A percentile compares a stretch with the other conserved stretches of the same genome.
These are phyloP conservation scores for Thalassophryne amazonica DNA, from an alignment of 2,797 vertebrate genomes.

Conservation along the genomic window DNA sequence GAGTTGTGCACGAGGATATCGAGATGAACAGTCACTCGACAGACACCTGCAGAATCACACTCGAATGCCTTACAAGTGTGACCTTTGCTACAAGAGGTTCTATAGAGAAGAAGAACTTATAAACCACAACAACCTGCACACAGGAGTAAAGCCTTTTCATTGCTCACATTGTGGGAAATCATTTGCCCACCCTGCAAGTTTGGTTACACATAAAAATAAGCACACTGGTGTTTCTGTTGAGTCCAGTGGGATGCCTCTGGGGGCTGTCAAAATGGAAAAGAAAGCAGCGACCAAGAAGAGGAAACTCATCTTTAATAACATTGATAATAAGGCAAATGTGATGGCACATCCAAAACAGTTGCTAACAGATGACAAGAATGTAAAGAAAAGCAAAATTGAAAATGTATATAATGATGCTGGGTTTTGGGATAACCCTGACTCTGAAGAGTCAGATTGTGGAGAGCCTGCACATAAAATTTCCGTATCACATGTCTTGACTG, in stretches of 20 bases:
- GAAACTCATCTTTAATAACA: neutral
- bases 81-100: conserved; percentile 49
- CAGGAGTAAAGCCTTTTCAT: conserved; percentile 15
- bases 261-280: neutral
- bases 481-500: neutral
- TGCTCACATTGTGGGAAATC: conserved; percentile 46
- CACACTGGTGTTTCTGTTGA: neutral
- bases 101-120: neutral
- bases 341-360: neutral
- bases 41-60: conserved; percentile 58
- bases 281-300: neutral
- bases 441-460: conserved; percentile 34
- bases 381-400: neutral
- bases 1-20: conserved; percentile 58
- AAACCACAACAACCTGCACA: conserved; percentile 33
- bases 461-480: conserved; percentile 16
- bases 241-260: neutral
- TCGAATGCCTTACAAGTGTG: conserved; percentile 24
- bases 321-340: neutral
- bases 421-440: neutral
- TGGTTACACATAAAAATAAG: conserved; percentile 26
- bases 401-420: neutral
- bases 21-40: conserved; percentile 25
- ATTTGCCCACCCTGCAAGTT: conserved; percentile 32
- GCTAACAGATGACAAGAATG: neutral